These are phyloP conservation scores for Lycaon pictus DNA, from an alignment of 2,113 vertebrate genomes.

Conservation along the genomic window DNA sequence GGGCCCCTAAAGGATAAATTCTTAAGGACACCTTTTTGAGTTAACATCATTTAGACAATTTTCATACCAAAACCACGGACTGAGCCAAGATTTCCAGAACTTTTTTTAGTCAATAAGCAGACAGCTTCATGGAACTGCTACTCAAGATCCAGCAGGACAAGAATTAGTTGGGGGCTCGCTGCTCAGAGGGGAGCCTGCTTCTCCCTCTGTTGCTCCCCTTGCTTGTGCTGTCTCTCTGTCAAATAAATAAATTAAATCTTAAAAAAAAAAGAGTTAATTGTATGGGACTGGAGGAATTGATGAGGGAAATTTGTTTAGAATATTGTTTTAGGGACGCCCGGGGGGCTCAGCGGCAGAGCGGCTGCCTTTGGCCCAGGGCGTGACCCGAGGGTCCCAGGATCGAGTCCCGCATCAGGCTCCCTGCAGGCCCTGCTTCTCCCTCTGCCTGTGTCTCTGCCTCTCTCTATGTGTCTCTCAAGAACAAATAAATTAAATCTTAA, in stretches of 20 bases:
- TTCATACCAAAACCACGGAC: slow-evolving; percentile 71
- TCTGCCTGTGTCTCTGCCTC: no score
- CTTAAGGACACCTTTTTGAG: background rate
- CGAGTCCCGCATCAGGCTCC: no score
- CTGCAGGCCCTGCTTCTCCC: no score
- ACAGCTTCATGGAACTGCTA: background rate
- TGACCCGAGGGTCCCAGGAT: no score
- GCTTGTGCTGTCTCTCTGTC: no score
- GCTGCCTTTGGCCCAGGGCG: no score
- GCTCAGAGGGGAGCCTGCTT: no score
- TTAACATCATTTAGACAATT: slow-evolving; percentile 74
- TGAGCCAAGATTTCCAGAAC: slow-evolving; percentile 76
- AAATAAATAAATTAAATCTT: no score
- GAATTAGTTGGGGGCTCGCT: background rate
- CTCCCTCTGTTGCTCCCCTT: no score
- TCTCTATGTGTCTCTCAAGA: no score
- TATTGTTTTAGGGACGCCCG: background rate
- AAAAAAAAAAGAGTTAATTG: background rate
- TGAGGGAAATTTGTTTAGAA: background rate
- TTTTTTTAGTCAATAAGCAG: background rate
- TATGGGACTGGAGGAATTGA: background rate
- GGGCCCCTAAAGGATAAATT: background rate
- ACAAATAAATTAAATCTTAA: no score
- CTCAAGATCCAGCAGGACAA: background rate
- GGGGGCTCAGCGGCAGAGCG: no score